Base-by-base conservation (phyloP, 2,113 vertebrate genomes). In the Haemorhous mexicanus region DNA sequence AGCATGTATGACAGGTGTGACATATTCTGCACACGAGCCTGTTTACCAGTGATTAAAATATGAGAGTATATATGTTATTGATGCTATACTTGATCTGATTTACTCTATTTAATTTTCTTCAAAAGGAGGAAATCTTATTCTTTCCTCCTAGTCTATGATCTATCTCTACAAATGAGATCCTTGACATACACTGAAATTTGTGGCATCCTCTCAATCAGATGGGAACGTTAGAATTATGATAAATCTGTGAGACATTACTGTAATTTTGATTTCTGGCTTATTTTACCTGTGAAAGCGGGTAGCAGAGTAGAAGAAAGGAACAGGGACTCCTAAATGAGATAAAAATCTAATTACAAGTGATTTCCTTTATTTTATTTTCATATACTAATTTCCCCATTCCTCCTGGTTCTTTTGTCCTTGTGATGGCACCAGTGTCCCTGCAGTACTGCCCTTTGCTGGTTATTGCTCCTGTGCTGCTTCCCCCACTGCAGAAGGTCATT, bases 31-130 rank as follows among this genome's bases (percentile, higher is more conserved):
- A 46, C n/a, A 12, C 47, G 11, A 77, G 10, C 28, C n/a, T 88
- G 23, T 77, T 95, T 87, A 44, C 58, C 63, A 87, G 1, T 87
- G 90, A 93, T 93, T 73, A 87, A 87, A 94, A 80, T 93, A 72
- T 26, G n/a, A 81, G 39, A 56, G 9, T 56, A 69, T 53, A 17
- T 23, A 62, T 76, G 39, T 67, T 91, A 76, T 73, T 85, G 67
- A 66, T 73, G 39, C 4, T 52, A 11, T 52, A 46, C 15, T 72
- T 84, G 37, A 91, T 81, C 52, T 53, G 46, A 89, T 92, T 96
- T 94, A 78, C 58, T 81, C 49, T 80, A 69, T 84, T 87, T 85
- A 79, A 92, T 95, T 91, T 87, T 79, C 77, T 79, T 89, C 44
- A 87, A 89, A 90, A 69, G 26, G 43, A 93, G 62, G 28, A 83